Evolutionary conservation across 2,888 invertebrate species (phyloP).

Genomic region (Microctonus aethiopoides): DNA sequence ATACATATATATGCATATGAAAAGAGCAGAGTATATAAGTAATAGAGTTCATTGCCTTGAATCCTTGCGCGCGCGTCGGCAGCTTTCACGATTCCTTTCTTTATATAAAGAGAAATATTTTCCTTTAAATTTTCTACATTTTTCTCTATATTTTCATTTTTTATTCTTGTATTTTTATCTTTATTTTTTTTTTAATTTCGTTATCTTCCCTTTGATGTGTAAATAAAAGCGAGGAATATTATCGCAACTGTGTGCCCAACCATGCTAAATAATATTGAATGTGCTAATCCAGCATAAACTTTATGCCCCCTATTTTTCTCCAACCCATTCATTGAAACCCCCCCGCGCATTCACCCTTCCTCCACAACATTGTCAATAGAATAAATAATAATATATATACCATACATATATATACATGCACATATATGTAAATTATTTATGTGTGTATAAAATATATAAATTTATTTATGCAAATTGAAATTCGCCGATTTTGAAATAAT

Average conservation of each 20-base stretch:
- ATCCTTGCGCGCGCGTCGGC: neutral
- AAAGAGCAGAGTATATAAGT: neutral
- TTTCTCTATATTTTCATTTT: neutral
- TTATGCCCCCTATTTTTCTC: conserved; percentile 16
- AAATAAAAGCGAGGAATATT: conserved; percentile 27
- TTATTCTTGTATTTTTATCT: neutral
- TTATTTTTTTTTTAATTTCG: neutral
- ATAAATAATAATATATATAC: neutral
- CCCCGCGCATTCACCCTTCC: neutral
- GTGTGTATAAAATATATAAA: no score
- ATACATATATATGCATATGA: neutral
- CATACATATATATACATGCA: no score
- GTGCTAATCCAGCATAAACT: conserved; percentile 24
- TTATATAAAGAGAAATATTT: neutral
- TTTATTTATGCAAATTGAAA: neutral
- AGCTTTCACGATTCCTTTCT: neutral
- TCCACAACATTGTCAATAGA: neutral
- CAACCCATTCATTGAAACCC: conserved; percentile 3
- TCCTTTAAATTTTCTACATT: neutral
- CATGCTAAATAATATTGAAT: conserved; percentile 10
- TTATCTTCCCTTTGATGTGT: conserved; percentile 16
- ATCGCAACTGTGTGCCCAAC: conserved; percentile 17
- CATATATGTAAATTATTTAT: neutral
- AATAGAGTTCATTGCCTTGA: conserved; percentile 29
- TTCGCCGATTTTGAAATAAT: neutral